Evolutionary conservation across 2,888 invertebrate species (phyloP), one percentile per base, ranked within the genome.

Genomic region (Eristalis tenax): DNA sequence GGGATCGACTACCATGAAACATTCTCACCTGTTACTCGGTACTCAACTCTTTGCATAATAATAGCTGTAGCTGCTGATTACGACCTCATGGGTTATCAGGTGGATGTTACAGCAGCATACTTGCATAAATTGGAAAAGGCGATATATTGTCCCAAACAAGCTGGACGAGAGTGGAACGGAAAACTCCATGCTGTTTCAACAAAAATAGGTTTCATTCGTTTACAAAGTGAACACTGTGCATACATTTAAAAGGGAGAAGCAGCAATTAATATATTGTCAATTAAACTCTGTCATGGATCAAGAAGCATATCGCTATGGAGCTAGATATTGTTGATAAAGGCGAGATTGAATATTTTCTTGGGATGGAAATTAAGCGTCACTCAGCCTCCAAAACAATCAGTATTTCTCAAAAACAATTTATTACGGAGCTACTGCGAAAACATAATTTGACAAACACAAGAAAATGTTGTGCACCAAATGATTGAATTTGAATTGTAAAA

Each of bases 71-170:
- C n/a, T 6, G 86, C 71, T 1, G 83, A 88, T 64, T 66, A 77
- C 38, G 73, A 59, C 6, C 43, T 87, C n/a, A 43, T 66, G n/a
- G 11, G 80, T 23, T 80, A 76, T 23, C 83, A 80, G 28, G 59
- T 83, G 18, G 80, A 80, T 57, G 73, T 83, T 8, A 43, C 65
- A 11, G 61, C 71, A 13, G 83, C 87, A 4, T 87, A 83, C 35
- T 15, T 83, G 13, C 71, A 83, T 32, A 63, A 77, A 66, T 63
- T 89, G 10, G 63, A 64, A 1, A 88, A 86, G 61, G 66, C 79
- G 38, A 28, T 89, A 10, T 89, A 89, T 73, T 89, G 89, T 1
- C 56, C 89, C 2, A 88, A 89, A 50, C 86, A 89, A 69, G 73
- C 87, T 22, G 69, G 79, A 38, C 70, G 85, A n/a, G 59, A 70